Base-by-base conservation (phyloP, 2,113 vertebrate genomes). In the Nycticebus coucang region DNA sequence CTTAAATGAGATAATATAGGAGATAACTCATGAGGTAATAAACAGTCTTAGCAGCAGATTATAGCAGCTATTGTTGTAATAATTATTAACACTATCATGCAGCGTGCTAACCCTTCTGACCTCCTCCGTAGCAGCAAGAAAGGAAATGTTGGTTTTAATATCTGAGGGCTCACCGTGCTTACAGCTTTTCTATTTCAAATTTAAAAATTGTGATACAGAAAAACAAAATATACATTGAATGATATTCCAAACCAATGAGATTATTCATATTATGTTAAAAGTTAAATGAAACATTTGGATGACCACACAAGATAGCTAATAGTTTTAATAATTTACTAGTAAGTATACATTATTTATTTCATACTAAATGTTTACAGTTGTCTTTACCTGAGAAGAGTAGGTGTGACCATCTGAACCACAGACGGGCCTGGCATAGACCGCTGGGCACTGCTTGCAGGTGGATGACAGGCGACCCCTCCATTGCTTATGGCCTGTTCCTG, bases 391-490 rank as follows among this genome's bases (percentile, higher is more conserved):
- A 94, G 99, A 99, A 96, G 99, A 99, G 96, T 99, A 99, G 91
- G 98, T 98, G 96, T 99, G 99, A 35, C 99, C 99, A 85, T 99
- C 99, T 60, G 99, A 99, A 94, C 99, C 99, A 98, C 99, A 99
- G 35, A 99, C 99, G 0, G 99, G 99, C 93, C 97, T 98, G 89
- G 99, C 99, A 96, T 98, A 99, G 94, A 99, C 98, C 95, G 99
- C 98, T 2, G 99, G 99, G 97, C 99, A 99, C n/a, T 98, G 99
- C 95, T 98, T 99, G 98, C 99, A 99, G 97, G 98, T 98, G 88
- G 99, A 98, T 91, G 98, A 97, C 80, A 97, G n/a, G 74, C 99
- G 97, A 93, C 98, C 96, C 96, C 98, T 98, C 98, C 98, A 98
- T 13, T 99, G 99, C 95, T 98, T 99, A 98, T 98, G 99, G 95